These are phyloP conservation scores for Lophochroa leadbeateri DNA, from an alignment of 2,113 vertebrate species.

Conservation along the genomic window DNA sequence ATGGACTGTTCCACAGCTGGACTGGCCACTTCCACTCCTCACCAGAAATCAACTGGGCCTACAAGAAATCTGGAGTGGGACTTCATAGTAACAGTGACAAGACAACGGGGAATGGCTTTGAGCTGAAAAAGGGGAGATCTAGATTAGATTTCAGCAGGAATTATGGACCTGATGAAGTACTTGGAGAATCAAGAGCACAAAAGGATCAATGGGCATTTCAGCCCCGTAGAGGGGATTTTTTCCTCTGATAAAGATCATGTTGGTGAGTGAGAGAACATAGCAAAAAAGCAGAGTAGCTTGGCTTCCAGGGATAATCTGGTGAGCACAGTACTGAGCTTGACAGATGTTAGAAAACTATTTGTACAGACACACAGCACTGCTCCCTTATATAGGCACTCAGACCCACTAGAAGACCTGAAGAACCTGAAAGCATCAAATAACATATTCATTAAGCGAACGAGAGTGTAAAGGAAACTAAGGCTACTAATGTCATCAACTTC, in stretches of 20 bases:
- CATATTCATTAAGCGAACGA: accelerated
- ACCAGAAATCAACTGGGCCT: not conserved
- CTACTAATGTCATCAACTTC: not conserved
- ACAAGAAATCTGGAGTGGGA: not conserved
- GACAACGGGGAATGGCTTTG: not conserved
- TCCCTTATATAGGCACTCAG: not conserved
- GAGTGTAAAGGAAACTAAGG: not conserved
- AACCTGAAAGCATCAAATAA: not conserved
- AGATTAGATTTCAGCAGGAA: not conserved
- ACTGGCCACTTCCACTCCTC: not conserved
- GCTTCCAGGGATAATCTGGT: not conserved
- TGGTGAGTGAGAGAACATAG: not conserved
- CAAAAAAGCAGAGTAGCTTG: not conserved
- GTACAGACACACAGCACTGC: no score
- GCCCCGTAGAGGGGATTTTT: not conserved
- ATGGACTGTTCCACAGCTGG: not conserved
- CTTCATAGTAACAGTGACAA: not conserved
- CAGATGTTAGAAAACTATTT: no score
- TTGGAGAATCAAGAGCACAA: not conserved
- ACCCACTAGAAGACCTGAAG: not conserved
- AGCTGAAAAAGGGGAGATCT: not conserved
- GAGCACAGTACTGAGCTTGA: not conserved
- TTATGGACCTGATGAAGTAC: not conserved
- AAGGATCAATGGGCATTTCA: not conserved
- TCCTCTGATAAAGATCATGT: not conserved